phyloP scores from a whole-genome alignment of 2,113 vertebrate species.

The Tympanuchus pallidicinctus region DNA sequence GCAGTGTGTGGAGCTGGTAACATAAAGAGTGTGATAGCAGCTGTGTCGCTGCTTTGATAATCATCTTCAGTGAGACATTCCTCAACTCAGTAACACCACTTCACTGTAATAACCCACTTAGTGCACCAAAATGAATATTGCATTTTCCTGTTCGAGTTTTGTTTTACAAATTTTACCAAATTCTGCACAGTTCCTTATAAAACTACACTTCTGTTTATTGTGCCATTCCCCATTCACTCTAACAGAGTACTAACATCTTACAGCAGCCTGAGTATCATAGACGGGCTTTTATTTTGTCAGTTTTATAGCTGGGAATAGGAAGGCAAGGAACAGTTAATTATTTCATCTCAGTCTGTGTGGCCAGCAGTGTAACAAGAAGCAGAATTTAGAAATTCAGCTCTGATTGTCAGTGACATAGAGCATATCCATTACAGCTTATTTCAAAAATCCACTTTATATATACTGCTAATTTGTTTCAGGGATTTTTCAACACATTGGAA shows the following conservation, averaged over 20 bases:
- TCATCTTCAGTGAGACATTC: background rate
- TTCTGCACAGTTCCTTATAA: background rate
- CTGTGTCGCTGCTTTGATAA: rapidly evolving
- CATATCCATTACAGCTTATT: background rate
- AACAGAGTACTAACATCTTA: background rate
- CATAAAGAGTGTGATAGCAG: background rate
- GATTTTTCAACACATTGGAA: background rate
- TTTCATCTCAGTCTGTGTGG: background rate
- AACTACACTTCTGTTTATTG: background rate
- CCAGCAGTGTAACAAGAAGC: background rate
- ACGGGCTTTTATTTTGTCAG: background rate
- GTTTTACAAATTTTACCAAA: background rate
- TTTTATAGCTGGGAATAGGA: background rate
- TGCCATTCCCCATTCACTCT: background rate
- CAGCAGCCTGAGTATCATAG: background rate
- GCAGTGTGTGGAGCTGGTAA: background rate
- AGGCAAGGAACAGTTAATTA: background rate
- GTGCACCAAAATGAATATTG: background rate
- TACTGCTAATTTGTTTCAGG: background rate
- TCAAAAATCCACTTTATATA: rapidly evolving
- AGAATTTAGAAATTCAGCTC: background rate
- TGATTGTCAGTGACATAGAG: background rate
- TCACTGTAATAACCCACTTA: background rate
- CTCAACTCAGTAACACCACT: background rate
- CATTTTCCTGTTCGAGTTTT: background rate